These are phyloP conservation scores for Brachymystax lenok DNA, from an alignment of 2,797 vertebrate genomes.

Conservation along the genomic window DNA sequence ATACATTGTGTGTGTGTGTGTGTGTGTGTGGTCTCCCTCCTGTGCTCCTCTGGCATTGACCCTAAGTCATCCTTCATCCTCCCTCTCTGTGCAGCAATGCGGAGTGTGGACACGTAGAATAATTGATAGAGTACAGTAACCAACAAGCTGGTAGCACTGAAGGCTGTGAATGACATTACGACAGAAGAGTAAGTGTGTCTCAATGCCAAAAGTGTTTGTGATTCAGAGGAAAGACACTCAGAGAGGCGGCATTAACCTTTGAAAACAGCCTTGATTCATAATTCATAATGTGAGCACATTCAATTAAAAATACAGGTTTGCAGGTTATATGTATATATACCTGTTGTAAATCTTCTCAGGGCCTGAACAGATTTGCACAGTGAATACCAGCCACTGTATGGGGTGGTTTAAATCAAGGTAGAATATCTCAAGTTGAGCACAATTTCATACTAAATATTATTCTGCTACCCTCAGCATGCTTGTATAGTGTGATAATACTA, in stretches of 20 bases:
- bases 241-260: neutral
- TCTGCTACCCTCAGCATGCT: neutral
- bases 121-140: conserved; percentile 24
- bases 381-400: no score
- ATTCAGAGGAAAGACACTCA: neutral
- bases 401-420: no score
- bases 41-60: neutral
- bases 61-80: neutral
- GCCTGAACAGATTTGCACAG: neutral
- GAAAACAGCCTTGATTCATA: neutral
- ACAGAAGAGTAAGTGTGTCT: neutral
- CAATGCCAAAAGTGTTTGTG: neutral
- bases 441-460: neutral
- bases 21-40: neutral
- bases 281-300: neutral
- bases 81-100: neutral
- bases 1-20: no score
- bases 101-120: conserved; percentile 9
- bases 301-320: neutral
- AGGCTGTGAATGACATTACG: neutral
- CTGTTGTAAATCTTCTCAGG: neutral
- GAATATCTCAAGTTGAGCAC: no score
- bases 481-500: neutral
- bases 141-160: conserved; percentile 12
- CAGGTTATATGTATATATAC: neutral